A percentile compares a stretch with the other conserved stretches of the same genome.
These are phyloP conservation scores for Drosophila obscura DNA, from an alignment of 1,140 invertebrate species.

Conservation along the genomic window DNA sequence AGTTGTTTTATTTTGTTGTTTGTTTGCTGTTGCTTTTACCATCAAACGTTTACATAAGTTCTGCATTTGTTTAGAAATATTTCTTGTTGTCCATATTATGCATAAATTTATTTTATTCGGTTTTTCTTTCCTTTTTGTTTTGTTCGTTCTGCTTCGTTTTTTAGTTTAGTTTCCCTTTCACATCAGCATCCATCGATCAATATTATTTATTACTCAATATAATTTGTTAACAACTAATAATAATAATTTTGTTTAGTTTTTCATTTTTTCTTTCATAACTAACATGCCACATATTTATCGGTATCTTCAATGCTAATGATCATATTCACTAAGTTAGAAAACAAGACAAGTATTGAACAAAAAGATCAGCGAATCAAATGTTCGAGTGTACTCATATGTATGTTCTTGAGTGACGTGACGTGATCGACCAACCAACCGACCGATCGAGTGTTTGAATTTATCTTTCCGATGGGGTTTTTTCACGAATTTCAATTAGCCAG, in stretches of 20 bases:
- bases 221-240: constrained; percentile 83
- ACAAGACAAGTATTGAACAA: constrained; percentile 62
- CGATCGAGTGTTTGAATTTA: constrained; percentile 11
- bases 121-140: constrained; percentile 44
- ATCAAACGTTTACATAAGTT: constrained; percentile 71
- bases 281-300: constrained; percentile 76
- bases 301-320: constrained; percentile 72
- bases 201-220: constrained; percentile 79
- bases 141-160: constrained; percentile 51
- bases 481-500: constrained; percentile 32
- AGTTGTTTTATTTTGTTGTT: constrained; percentile 43
- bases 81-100: constrained; percentile 68
- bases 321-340: constrained; percentile 63
- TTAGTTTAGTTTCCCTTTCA: constrained; percentile 66
- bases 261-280: constrained; percentile 69
- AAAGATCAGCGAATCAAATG: constrained; percentile 65
- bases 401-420: constrained; percentile 43
- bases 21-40: constrained; percentile 56
- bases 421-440: constrained; percentile 3
- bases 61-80: constrained; percentile 75
- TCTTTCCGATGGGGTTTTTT: constrained; percentile 7
- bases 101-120: constrained; percentile 51
- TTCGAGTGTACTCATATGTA: constrained; percentile 29
- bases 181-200: constrained; percentile 72
- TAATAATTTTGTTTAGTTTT: constrained; percentile 80